Evolutionary conservation across 2,113 vertebrate genomes (phyloP).

Genomic region (Lophotis ruficrista): DNA sequence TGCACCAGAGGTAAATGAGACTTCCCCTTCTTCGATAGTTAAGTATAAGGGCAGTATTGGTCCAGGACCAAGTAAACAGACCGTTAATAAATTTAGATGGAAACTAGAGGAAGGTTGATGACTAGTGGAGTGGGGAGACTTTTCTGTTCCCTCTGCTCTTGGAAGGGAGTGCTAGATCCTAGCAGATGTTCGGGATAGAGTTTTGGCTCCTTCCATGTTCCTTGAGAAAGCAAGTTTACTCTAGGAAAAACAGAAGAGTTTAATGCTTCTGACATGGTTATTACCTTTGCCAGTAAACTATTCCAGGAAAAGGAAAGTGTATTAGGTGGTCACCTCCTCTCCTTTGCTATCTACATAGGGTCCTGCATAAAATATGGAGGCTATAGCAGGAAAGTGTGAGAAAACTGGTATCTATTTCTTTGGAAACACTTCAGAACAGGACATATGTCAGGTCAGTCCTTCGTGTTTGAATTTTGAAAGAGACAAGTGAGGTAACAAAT

Average conservation of each 20-base stretch:
- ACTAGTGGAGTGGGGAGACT: background rate
- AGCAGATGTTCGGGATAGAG: background rate
- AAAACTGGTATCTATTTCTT: background rate
- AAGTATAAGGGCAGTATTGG: slow-evolving; percentile 1
- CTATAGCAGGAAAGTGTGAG: background rate
- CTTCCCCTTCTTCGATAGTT: slow-evolving; percentile 10
- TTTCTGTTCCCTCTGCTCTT: slow-evolving; percentile 9
- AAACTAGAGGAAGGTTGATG: slow-evolving; percentile 16
- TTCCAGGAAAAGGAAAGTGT: background rate
- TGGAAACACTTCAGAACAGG: background rate
- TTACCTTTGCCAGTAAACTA: background rate
- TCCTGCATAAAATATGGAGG: fast-evolving
- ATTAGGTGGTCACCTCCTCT: background rate
- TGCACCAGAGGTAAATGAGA: background rate
- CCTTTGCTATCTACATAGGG: background rate
- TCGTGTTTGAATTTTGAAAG: background rate
- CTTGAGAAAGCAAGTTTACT: background rate
- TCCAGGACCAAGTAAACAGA: slow-evolving; percentile 40
- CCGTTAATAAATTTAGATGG: slow-evolving; percentile 48
- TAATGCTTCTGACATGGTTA: background rate
- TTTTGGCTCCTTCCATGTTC: background rate
- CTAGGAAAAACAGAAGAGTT: background rate
- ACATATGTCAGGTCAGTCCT: background rate
- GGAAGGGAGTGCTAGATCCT: background rate
- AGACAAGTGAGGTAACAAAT: background rate